phyloP scores from a whole-genome alignment of 2,113 vertebrate genomes.

The Gopherus evgoodei region DNA sequence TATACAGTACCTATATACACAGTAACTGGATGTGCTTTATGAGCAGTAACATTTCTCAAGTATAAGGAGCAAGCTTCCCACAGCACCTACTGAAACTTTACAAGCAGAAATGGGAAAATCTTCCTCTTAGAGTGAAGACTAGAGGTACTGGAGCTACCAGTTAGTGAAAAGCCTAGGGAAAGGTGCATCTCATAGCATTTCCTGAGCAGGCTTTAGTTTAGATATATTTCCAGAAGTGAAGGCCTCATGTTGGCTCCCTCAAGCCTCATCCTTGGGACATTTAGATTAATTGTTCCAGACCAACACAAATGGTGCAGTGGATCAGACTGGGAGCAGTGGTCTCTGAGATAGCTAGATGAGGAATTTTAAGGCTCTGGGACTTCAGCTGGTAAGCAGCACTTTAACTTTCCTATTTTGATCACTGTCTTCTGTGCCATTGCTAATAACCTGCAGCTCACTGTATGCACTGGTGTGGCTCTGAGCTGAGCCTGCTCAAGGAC shows the following conservation, averaged over 20 bases:
- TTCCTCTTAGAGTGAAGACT: neutral
- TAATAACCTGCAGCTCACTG: neutral
- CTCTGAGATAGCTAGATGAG: neutral
- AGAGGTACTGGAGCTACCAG: neutral
- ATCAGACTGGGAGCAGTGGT: neutral
- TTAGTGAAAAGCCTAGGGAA: neutral
- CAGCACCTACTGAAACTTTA: neutral
- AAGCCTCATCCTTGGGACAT: neutral
- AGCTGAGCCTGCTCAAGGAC: neutral
- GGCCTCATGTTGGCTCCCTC: neutral
- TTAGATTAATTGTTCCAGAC: neutral
- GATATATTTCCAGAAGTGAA: accelerated
- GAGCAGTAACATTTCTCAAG: neutral
- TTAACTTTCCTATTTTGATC: neutral
- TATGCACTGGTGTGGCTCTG: neutral
- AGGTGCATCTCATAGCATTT: neutral
- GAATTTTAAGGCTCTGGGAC: neutral
- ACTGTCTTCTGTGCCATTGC: neutral
- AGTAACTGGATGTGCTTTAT: neutral
- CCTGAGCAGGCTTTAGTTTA: neutral
- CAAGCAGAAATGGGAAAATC: neutral
- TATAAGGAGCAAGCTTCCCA: neutral
- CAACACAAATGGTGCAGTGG: neutral
- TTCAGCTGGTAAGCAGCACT: neutral
- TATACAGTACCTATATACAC: accelerated